A percentile compares a stretch with the other conserved stretches of the same genome.
phyloP scores from a whole-genome alignment of 1,140 invertebrate species.

The Leptinotarsa defecta region DNA sequence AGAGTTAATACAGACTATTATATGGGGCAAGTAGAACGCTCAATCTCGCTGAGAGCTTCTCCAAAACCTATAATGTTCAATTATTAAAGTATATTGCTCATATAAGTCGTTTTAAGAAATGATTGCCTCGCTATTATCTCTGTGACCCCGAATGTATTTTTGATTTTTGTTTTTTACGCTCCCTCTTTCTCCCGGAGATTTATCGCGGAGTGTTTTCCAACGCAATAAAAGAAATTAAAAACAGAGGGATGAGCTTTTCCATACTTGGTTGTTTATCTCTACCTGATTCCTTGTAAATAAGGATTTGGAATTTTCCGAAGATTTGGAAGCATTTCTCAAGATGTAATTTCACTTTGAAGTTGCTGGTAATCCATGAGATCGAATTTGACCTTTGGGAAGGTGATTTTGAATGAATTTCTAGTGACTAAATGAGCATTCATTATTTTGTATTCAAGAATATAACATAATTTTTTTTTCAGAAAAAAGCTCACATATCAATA shows the following conservation, averaged over 20 bases:
- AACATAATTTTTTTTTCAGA: too few species aligned
- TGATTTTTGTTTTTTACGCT: constrained; percentile 48
- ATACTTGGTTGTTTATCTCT: background rate
- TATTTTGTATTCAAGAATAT: too few species aligned
- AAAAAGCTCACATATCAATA: too few species aligned
- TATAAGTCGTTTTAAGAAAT: constrained; percentile 56
- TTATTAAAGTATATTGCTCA: constrained; percentile 56
- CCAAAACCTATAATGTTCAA: constrained; percentile 55
- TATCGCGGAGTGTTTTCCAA: constrained; percentile 10
- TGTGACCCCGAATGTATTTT: constrained; percentile 50
- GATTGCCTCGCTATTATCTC: constrained; percentile 44
- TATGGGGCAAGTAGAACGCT: constrained; percentile 44
- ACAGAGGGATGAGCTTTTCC: background rate
- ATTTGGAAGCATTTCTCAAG: too few species aligned
- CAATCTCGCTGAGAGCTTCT: constrained; percentile 57
- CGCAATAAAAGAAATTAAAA: constrained; percentile 27
- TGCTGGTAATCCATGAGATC: too few species aligned
- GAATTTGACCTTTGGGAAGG: too few species aligned
- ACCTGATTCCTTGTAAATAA: too few species aligned
- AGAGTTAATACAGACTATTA: constrained; percentile 49
- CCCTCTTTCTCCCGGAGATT: constrained; percentile 25
- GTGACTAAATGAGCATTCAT: too few species aligned
- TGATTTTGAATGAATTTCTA: too few species aligned
- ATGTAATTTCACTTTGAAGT: background rate
- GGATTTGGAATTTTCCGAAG: too few species aligned